Evolutionary conservation across 2,113 vertebrate genomes (phyloP).

Genomic region (Hyperoodon ampullatus): DNA sequence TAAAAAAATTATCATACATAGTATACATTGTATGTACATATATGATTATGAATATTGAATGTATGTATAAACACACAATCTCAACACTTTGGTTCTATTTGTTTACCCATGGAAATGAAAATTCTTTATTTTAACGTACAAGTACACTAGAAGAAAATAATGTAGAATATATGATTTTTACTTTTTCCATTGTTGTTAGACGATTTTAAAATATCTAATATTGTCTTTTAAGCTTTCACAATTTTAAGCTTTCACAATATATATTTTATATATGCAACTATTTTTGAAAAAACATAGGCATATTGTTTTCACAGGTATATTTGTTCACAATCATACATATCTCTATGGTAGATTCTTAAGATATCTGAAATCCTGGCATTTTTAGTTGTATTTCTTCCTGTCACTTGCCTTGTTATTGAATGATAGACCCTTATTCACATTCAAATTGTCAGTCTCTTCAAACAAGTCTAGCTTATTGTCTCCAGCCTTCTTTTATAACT

Average conservation of each 20-base stretch:
- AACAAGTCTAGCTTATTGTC: constrained; percentile 66
- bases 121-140: not conserved
- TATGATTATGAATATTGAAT: constrained; percentile 38
- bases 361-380: constrained; percentile 25
- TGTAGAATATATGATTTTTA: not conserved
- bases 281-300: not conserved
- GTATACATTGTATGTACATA: not conserved
- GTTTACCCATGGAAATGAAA: not conserved
- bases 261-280: not conserved
- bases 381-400: constrained; percentile 33
- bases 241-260: constrained; percentile 8
- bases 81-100: not conserved
- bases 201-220: not conserved
- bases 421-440: constrained; percentile 46
- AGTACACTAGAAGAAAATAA: not conserved
- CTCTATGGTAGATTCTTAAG: constrained; percentile 45
- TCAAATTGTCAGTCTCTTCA: constrained; percentile 70
- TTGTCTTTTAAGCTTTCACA: constrained; percentile 14
- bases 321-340: not conserved
- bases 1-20: constrained; percentile 4
- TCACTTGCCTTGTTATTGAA: constrained; percentile 44
- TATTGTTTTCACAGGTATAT: not conserved
- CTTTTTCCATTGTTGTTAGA: not conserved
- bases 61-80: not conserved
- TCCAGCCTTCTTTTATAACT: constrained; percentile 54